Conservation (phyloP, 92 coral and sea anemone species). For the Epizoanthus illoricatus region DNA sequence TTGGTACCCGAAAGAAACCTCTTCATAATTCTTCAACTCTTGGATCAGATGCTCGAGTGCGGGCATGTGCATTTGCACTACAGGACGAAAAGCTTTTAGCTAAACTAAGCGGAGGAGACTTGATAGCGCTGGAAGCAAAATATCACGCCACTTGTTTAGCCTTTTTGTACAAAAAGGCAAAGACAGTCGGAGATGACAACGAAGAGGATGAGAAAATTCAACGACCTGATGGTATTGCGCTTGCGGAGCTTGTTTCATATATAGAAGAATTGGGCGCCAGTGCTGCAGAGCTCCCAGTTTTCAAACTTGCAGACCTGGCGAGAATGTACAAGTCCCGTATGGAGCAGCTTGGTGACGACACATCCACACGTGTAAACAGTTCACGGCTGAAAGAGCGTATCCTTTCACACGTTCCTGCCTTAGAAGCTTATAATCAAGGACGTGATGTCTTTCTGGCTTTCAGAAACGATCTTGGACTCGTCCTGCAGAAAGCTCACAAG, state of each 20-base stretch:
- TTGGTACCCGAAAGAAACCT: slow-evolving; percentile 34
- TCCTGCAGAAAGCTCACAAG: slow-evolving; percentile 42
- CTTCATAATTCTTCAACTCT: slow-evolving; percentile 46
- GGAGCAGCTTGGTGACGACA: slow-evolving; percentile 40
- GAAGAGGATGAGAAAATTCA: slow-evolving; percentile 20
- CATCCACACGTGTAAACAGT: slow-evolving; percentile 34
- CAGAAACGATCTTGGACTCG: slow-evolving; percentile 45
- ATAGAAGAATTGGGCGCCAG: slow-evolving; percentile 50
- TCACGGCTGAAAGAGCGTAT: slow-evolving; percentile 55
- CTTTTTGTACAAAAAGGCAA: slow-evolving; percentile 29
- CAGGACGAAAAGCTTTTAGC: slow-evolving; percentile 64
- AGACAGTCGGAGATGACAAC: neutral
- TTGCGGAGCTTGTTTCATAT: slow-evolving; percentile 64
- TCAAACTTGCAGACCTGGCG: slow-evolving; percentile 53
- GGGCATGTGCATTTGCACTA: slow-evolving; percentile 43
- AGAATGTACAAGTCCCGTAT: slow-evolving; percentile 41
- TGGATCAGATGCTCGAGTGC: slow-evolving; percentile 44
- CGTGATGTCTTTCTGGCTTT: slow-evolving; percentile 48
- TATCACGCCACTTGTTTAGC: slow-evolving; percentile 48
- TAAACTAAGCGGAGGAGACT: slow-evolving; percentile 56
- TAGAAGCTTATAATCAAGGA: slow-evolving; percentile 36
- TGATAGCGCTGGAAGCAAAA: slow-evolving; percentile 54
- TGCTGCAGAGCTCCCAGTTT: slow-evolving; percentile 16
- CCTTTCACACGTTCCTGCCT: slow-evolving; percentile 42
- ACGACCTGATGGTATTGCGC: slow-evolving; percentile 51